These are phyloP conservation scores for Drosophila littoralis DNA, from an alignment of 1,140 invertebrate genomes.

Conservation along the genomic window DNA sequence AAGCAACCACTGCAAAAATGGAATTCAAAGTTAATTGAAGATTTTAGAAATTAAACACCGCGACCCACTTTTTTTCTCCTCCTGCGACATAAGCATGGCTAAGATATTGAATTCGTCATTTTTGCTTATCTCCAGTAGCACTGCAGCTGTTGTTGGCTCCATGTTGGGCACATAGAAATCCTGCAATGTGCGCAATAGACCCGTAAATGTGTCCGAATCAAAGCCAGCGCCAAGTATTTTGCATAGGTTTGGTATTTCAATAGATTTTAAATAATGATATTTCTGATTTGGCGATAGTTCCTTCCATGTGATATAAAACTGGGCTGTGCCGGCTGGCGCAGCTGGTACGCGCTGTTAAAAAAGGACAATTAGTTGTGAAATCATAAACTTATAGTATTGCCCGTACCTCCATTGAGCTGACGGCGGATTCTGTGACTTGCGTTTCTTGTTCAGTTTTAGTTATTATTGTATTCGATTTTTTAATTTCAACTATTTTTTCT, in stretches of 20 bases:
- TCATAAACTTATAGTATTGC: neutral
- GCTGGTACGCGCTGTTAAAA: conserved; percentile 56
- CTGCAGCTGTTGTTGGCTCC: conserved; percentile 59
- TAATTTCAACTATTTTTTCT: neutral
- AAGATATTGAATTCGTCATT: conserved; percentile 72
- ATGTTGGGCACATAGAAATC: conserved; percentile 74
- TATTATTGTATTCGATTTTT: neutral
- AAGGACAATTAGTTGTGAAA: neutral
- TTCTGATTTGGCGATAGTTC: conserved; percentile 70
- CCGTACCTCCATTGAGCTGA: conserved; percentile 24
- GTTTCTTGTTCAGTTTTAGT: neutral
- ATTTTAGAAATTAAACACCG: neutral
- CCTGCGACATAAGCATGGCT: conserved; percentile 70
- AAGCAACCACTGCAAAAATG: conserved; percentile 50
- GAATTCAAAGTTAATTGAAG: neutral
- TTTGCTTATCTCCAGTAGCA: conserved; percentile 68
- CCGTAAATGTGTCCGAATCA: conserved; percentile 70
- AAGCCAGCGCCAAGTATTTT: conserved; percentile 79
- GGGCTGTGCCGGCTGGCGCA: conserved; percentile 66
- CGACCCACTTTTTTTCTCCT: conserved; percentile 66
- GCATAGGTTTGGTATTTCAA: conserved; percentile 60
- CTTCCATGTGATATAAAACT: conserved; percentile 82
- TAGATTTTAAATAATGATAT: conserved; percentile 73
- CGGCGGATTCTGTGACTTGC: neutral
- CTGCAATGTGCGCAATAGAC: conserved; percentile 60